Evolutionary conservation across 2,797 vertebrate species (phyloP).

Genomic region (Sebastes ruberrimus): DNA sequence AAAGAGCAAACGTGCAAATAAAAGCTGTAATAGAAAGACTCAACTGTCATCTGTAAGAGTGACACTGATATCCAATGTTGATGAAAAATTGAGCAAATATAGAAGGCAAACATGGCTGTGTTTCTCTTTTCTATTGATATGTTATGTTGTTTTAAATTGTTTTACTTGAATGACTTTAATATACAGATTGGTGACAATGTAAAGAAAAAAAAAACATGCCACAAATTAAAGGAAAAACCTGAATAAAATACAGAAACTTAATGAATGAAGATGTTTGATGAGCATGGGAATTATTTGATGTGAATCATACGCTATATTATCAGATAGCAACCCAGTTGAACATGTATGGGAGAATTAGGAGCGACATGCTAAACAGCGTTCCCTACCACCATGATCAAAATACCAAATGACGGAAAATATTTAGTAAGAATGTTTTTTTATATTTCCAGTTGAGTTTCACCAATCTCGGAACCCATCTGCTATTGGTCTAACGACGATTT

Average conservation of each 20-base stretch:
- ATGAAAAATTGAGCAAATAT: not conserved
- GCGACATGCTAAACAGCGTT: accelerated
- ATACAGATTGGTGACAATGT: not conserved
- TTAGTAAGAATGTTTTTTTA: not conserved
- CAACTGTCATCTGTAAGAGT: not conserved
- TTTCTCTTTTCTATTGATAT: not conserved
- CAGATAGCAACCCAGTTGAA: not conserved
- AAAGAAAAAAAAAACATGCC: not conserved
- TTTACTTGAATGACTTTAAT: not conserved
- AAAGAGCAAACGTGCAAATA: not conserved
- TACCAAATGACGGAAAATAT: not conserved
- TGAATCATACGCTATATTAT: not conserved
- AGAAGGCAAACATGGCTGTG: not conserved
- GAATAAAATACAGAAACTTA: too few relatives aligned
- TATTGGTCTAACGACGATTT: too few relatives aligned
- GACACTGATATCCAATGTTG: not conserved
- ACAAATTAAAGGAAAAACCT: too few relatives aligned
- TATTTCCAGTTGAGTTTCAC: not conserved
- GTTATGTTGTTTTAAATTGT: not conserved
- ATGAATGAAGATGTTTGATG: not conserved
- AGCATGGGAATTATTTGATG: not conserved
- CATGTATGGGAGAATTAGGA: not conserved
- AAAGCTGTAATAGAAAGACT: not conserved
- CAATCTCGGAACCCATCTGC: not conserved
- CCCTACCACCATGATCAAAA: not conserved